phyloP scores from a whole-genome alignment of 2,888 invertebrate genomes.

The Scaptomyza parva region DNA sequence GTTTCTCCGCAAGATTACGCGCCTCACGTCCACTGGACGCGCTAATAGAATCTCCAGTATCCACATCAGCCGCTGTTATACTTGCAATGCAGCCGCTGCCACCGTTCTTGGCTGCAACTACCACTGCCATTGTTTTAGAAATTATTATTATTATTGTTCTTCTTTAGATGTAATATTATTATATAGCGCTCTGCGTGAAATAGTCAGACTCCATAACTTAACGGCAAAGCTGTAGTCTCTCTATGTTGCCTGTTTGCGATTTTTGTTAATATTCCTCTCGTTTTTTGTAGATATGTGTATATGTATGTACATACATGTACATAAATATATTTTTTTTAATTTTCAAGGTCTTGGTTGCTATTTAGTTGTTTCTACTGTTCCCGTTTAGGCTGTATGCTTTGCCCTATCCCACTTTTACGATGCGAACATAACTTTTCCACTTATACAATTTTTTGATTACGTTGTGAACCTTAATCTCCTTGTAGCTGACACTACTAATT shows the following conservation, averaged over 20 bases:
- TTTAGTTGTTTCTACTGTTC: constrained; percentile 26
- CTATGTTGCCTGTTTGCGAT: constrained; percentile 52
- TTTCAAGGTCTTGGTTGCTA: constrained; percentile 74
- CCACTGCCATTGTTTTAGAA: constrained; percentile 67
- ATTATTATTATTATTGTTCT: constrained; percentile 3
- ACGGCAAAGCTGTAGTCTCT: constrained; percentile 29
- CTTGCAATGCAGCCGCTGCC: constrained; percentile 46
- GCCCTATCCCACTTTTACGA: constrained; percentile 27
- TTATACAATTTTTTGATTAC: constrained; percentile 69
- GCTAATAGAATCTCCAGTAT: constrained; percentile 40
- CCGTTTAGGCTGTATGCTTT: constrained; percentile 56
- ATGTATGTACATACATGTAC: too few relatives aligned
- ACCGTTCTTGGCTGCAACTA: constrained; percentile 48
- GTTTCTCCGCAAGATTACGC: constrained; percentile 95
- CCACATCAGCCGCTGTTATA: constrained; percentile 50
- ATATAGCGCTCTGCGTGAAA: constrained; percentile 65
- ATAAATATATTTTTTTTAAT: constrained; percentile 73
- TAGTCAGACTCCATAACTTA: constrained; percentile 78
- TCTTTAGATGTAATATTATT: constrained; percentile 20
- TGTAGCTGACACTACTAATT: constrained; percentile 53
- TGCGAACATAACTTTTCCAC: constrained; percentile 63
- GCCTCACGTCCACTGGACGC: constrained; percentile 89
- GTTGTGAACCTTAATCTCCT: constrained; percentile 74
- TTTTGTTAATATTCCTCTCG: constrained; percentile 52
- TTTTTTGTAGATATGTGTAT: too few relatives aligned